phyloP scores from a whole-genome alignment of 2,797 vertebrate genomes.

The Alca torda region DNA sequence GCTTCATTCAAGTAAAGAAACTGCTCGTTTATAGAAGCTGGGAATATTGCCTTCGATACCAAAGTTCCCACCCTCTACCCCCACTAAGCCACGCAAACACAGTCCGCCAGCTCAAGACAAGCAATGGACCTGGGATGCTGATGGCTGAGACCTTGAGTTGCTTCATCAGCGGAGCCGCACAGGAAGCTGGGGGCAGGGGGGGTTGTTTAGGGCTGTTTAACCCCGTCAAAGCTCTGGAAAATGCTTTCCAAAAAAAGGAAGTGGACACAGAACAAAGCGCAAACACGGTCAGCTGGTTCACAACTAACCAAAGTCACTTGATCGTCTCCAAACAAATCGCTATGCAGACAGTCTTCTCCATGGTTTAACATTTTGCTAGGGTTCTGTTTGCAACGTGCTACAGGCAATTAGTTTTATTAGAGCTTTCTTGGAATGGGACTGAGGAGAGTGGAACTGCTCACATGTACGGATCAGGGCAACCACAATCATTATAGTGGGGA shows the following conservation, averaged over 20 bases:
- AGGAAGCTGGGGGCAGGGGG: neutral
- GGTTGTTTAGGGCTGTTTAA: neutral
- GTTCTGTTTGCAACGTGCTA: neutral
- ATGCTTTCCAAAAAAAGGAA: neutral
- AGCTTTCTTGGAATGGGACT: neutral
- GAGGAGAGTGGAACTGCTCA: neutral
- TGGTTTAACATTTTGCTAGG: neutral
- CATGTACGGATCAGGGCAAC: neutral
- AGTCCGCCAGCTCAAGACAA: neutral
- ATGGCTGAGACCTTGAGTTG: neutral
- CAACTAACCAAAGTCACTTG: neutral
- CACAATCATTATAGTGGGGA: fast-evolving
- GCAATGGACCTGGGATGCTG: neutral
- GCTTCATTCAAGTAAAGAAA: neutral
- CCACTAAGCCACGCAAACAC: neutral
- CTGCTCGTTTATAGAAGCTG: neutral
- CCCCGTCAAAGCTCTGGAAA: neutral
- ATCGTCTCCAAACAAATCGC: neutral
- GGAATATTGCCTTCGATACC: neutral
- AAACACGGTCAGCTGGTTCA: neutral
- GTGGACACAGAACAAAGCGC: neutral
- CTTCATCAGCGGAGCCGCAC: neutral
- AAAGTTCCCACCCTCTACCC: neutral
- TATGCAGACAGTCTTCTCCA: neutral
- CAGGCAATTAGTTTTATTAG: neutral